phyloP scores from a whole-genome alignment of 2,888 invertebrate species.

The Malacosoma neustria region DNA sequence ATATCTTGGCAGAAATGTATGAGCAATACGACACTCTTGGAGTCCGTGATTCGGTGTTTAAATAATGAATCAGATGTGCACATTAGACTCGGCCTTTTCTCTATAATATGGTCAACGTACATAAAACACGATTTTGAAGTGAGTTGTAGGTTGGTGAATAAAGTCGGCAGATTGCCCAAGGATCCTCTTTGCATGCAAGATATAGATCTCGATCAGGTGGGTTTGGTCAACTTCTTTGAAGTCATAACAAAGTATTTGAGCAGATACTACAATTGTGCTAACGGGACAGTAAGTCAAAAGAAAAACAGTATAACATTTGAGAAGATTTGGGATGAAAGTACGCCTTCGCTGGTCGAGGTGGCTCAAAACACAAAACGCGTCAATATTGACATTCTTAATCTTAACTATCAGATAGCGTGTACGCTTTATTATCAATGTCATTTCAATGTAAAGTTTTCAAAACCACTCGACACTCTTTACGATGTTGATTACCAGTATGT shows the following conservation, averaged over 20 bases:
- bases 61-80: slow-evolving; percentile 78
- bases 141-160: slow-evolving; percentile 84
- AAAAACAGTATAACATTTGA: slow-evolving; percentile 69
- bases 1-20: slow-evolving; percentile 89
- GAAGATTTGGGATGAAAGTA: slow-evolving; percentile 79
- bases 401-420: slow-evolving; percentile 87
- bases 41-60: slow-evolving; percentile 82
- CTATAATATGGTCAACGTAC: slow-evolving; percentile 92
- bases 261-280: slow-evolving; percentile 53
- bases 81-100: slow-evolving; percentile 85
- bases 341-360: slow-evolving; percentile 83
- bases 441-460: slow-evolving; percentile 83
- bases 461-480: slow-evolving; percentile 84
- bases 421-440: slow-evolving; percentile 86
- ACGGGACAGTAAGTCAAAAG: slow-evolving; percentile 39
- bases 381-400: slow-evolving; percentile 83
- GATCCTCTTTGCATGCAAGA: slow-evolving; percentile 88
- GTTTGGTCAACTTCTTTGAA: slow-evolving; percentile 68
- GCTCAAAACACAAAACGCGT: slow-evolving; percentile 85
- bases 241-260: slow-evolving; percentile 62
- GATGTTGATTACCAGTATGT: slow-evolving; percentile 81
- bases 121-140: slow-evolving; percentile 87
- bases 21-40: slow-evolving; percentile 77
- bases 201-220: slow-evolving; percentile 79
- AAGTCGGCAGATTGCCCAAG: slow-evolving; percentile 88